Evolutionary conservation across 2,888 invertebrate genomes (phyloP).

Genomic region (Pheosia gnoma): DNA sequence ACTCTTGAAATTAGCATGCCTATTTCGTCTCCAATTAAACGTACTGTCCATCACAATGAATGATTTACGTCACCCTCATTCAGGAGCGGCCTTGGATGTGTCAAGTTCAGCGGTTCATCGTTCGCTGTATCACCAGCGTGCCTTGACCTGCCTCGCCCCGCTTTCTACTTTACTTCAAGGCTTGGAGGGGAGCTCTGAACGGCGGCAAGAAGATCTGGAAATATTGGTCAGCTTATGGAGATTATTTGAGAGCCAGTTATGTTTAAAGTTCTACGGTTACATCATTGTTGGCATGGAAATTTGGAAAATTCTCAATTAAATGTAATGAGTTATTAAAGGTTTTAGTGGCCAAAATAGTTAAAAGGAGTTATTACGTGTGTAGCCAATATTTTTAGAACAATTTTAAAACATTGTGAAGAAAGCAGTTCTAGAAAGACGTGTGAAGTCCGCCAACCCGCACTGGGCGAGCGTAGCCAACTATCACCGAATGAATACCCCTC

Average conservation of each 20-base stretch:
- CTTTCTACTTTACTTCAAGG: background rate
- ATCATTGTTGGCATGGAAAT: constrained; percentile 5
- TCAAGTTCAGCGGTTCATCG: constrained; percentile 55
- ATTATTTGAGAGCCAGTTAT: constrained; percentile 3
- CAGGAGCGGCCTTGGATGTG: constrained; percentile 47
- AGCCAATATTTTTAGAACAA: no score
- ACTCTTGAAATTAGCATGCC: background rate
- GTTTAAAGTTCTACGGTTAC: constrained; percentile 1
- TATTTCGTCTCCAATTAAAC: constrained; percentile 38
- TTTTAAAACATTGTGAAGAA: no score
- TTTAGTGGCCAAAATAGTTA: background rate
- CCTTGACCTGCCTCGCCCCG: constrained; percentile 12
- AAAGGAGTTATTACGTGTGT: no score
- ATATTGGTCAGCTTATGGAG: constrained; percentile 1
- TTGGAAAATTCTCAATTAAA: background rate
- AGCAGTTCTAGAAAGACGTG: no score
- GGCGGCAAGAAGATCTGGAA: background rate
- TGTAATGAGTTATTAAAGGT: background rate
- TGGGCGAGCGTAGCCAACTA: no score
- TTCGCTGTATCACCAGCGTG: constrained; percentile 19
- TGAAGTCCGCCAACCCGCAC: no score
- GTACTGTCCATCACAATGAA: constrained; percentile 52
- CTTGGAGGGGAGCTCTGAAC: background rate
- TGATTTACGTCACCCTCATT: constrained; percentile 39
- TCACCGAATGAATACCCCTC: no score